These are phyloP conservation scores for Maccullochella peelii DNA, from an alignment of 2,113 vertebrate species.

Conservation along the genomic window DNA sequence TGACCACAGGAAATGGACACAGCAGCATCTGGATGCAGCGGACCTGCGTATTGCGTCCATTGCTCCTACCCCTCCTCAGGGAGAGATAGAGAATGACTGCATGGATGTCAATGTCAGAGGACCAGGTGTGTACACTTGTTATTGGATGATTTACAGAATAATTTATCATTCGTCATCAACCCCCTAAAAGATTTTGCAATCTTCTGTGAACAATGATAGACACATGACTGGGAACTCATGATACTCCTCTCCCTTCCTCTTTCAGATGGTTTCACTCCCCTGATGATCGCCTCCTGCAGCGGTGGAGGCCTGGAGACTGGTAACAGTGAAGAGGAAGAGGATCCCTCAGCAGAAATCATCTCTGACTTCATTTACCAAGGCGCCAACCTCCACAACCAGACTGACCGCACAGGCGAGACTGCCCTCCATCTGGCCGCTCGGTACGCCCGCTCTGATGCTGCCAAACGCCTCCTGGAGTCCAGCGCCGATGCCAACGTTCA, in stretches of 20 bases:
- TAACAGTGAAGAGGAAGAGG: slow-evolving; percentile 96
- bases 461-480: slow-evolving; percentile 97
- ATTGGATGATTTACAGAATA: not conserved
- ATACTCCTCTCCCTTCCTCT: not conserved
- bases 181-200: not conserved
- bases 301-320: slow-evolving; percentile 96
- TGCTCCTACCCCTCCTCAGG: slow-evolving; percentile 95
- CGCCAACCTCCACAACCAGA: slow-evolving; percentile 97
- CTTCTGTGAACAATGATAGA: not conserved
- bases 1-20: slow-evolving; percentile 88
- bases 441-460: slow-evolving; percentile 95
- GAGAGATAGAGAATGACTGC: slow-evolving; percentile 94
- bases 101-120: slow-evolving; percentile 98
- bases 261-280: slow-evolving; percentile 95
- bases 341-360: slow-evolving; percentile 93
- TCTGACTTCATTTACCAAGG: slow-evolving; percentile 98
- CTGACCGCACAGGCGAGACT: slow-evolving; percentile 96
- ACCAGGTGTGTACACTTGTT: slow-evolving; percentile 85
- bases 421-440: slow-evolving; percentile 95
- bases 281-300: slow-evolving; percentile 99
- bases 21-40: slow-evolving; percentile 89
- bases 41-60: slow-evolving; percentile 94
- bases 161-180: not conserved
- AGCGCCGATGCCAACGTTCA: slow-evolving; percentile 96
- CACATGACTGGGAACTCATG: not conserved